Evolutionary conservation across 2,113 vertebrate species (phyloP), one percentile per base, ranked within the genome.

Genomic region (Paramisgurnus dabryanus): DNA sequence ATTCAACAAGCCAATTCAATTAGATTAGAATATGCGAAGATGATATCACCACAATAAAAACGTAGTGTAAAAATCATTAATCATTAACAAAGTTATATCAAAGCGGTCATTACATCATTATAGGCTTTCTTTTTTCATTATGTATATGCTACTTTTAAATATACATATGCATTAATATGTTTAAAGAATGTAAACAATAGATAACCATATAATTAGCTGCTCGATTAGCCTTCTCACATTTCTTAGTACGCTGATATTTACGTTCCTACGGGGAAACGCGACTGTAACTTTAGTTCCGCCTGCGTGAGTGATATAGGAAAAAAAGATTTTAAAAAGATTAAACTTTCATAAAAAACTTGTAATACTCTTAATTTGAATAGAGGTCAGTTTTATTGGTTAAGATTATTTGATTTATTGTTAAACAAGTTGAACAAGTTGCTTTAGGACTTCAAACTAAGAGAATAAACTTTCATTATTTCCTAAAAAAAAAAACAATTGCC

Each of bases 221-320:
- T 5, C 72, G 49, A 76, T 43, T 27, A 57, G 60, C 66, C 45
- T n/a, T 12, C 73, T 84, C 66, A 78, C 79, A 55, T 49, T 53
- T 73, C 64, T 34, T 5, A 40, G n/a, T 11, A 60, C 83, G 83
- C 65, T 43, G 47, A 78, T 83, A 39, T 84, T 80, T 81, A 80
- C 43, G 63, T 76, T 66, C 79, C 80, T 64, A 64, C 41, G 17
- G 40, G 34, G 55, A 79, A 57, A 12, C 11, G 3, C 50, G 17
- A 4, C 1, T 18, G 2, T 45, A 10, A 40, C 39, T 58, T 74
- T 77, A 43, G 45, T 45, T 70, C 60, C 11, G 61, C 53, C 4
- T n/a, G 15, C 53, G 15, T 6, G 7, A 47, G 45, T 8, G 45
- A 1, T 6, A 8, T 47, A 47, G 45, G 45, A 10, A 5, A 2